phyloP scores from a whole-genome alignment of 2,797 vertebrate species.

The Salarias fasciatus region DNA sequence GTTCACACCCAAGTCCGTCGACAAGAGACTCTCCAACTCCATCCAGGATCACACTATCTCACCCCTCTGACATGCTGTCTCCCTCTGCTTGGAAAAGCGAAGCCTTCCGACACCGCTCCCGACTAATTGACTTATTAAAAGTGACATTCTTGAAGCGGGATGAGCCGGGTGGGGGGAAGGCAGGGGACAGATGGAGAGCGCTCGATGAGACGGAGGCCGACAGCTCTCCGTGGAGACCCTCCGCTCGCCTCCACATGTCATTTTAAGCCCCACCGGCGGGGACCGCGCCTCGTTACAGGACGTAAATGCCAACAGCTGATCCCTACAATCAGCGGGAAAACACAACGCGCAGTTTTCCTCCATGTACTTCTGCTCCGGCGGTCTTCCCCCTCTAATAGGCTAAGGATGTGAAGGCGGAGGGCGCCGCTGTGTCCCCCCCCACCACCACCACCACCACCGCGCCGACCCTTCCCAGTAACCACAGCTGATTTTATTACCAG shows the following conservation, averaged over 20 bases:
- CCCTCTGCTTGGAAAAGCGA: not conserved
- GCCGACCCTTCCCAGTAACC: too few relatives aligned
- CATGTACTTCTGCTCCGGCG: too few relatives aligned
- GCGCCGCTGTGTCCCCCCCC: conserved; percentile 38
- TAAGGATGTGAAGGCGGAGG: conserved; percentile 17
- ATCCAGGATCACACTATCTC: not conserved
- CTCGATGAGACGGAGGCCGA: conserved; percentile 31
- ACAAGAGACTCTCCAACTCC: too few relatives aligned
- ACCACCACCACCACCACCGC: too few relatives aligned
- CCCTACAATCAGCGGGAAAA: conserved; percentile 41
- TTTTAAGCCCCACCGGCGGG: conserved; percentile 30
- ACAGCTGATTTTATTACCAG: conserved; percentile 69
- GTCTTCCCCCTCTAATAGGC: conserved; percentile 42
- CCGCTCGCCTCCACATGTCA: conserved; percentile 8
- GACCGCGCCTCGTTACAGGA: conserved; percentile 45
- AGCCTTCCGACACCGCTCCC: conserved; percentile 4
- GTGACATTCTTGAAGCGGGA: conserved; percentile 28
- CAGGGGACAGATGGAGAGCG: conserved; percentile 24
- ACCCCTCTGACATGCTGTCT: not conserved
- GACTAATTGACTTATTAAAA: conserved; percentile 52
- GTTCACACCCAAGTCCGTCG: too few relatives aligned
- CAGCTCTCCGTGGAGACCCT: conserved; percentile 42
- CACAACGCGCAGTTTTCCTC: too few relatives aligned
- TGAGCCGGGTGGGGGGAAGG: conserved; percentile 11
- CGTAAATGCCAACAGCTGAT: conserved; percentile 53